Evolutionary conservation across 2,797 vertebrate species (phyloP).

Genomic region (Poecilia gillii): DNA sequence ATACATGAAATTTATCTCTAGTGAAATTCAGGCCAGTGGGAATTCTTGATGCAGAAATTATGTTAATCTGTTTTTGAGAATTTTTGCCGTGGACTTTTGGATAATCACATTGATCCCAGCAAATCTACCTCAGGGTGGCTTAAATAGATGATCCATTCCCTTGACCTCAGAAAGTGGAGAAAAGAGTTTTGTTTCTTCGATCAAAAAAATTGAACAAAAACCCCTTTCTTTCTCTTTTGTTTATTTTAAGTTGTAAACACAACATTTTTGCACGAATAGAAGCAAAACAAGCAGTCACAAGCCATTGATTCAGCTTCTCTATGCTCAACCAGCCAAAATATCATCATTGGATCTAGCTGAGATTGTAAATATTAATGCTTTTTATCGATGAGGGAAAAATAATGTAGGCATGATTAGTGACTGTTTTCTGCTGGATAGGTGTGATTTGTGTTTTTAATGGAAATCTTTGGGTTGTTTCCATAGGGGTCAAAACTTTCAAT

Average conservation of each 20-base stretch:
- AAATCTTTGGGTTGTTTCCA: not conserved
- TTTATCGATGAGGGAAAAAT: not conserved
- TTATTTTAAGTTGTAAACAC: not conserved
- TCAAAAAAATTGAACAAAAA: not conserved
- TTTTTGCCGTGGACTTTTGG: constrained; percentile 53
- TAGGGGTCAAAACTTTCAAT: not conserved
- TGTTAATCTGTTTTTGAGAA: constrained; percentile 62
- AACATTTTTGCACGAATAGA: not conserved
- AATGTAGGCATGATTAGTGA: not conserved
- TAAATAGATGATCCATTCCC: constrained; percentile 7
- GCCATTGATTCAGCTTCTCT: not conserved
- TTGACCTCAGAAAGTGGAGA: not conserved
- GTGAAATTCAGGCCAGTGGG: constrained; percentile 48
- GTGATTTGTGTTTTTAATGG: not conserved
- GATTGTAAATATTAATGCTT: not conserved
- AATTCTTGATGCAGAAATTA: constrained; percentile 48
- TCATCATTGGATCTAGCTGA: not conserved
- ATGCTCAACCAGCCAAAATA: not conserved
- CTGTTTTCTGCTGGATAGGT: not conserved
- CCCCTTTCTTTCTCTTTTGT: not conserved
- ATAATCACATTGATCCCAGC: constrained; percentile 47
- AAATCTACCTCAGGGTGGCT: constrained; percentile 16
- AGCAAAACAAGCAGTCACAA: not conserved
- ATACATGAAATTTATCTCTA: constrained; percentile 16
- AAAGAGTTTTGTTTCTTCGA: not conserved